Conservation (phyloP, 1,140 invertebrate genomes). For the Formica exsecta region DNA sequence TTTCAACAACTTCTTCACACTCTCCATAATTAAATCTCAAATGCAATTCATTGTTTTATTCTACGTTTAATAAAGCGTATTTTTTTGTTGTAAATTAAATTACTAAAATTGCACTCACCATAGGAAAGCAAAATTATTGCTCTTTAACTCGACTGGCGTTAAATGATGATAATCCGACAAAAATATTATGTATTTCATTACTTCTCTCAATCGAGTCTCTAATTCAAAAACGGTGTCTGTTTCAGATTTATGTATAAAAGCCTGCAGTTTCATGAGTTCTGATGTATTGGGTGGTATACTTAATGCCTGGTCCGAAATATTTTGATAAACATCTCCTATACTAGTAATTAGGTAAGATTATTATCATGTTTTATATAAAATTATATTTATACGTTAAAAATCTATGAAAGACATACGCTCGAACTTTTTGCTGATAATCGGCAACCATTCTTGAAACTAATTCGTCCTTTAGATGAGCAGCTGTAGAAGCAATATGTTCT, state of each 20-base stretch:
- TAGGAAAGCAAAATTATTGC: constrained; percentile 94
- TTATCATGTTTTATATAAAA: constrained; percentile 1
- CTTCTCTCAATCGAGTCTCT: constrained; percentile 91
- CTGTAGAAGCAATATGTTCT: constrained; percentile 89
- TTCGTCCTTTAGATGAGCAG: constrained; percentile 90
- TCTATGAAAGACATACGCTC: constrained; percentile 88
- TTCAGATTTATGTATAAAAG: constrained; percentile 92
- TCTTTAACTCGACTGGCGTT: constrained; percentile 93
- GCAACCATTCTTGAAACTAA: constrained; percentile 91
- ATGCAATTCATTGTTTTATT: not conserved
- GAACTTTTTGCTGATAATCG: constrained; percentile 93
- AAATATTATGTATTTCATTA: constrained; percentile 91
- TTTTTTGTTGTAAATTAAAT: constrained; percentile 10
- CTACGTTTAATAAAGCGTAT: not conserved
- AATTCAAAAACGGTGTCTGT: constrained; percentile 90
- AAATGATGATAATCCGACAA: constrained; percentile 93
- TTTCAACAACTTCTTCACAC: not conserved
- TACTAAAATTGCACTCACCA: constrained; percentile 87
- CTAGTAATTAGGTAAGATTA: constrained; percentile 84
- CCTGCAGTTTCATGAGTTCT: constrained; percentile 93
- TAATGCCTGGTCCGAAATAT: constrained; percentile 92
- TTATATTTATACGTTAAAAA: not conserved
- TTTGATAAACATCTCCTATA: constrained; percentile 94
- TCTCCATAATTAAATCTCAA: not conserved
- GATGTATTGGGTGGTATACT: constrained; percentile 93